These are phyloP conservation scores for Brachyhypopomus gauderio DNA, from an alignment of 2,113 vertebrate genomes.

Conservation along the genomic window DNA sequence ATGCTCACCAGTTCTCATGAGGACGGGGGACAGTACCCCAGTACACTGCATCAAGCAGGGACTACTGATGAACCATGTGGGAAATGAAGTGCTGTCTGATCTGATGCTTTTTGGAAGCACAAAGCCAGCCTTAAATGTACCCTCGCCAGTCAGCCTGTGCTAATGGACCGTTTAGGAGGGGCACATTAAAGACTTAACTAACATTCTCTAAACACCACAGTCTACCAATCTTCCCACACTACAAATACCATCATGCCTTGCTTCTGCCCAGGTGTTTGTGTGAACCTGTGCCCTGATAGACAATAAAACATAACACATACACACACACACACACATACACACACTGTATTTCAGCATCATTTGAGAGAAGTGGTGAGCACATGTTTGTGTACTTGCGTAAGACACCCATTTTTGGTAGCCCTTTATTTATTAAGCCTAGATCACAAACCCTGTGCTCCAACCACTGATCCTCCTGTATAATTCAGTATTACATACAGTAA, in stretches of 20 bases:
- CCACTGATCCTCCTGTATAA: slow-evolving; percentile 48
- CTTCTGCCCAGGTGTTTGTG: slow-evolving; percentile 49
- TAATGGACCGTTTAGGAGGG: slow-evolving; percentile 12
- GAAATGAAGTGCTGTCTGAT: slow-evolving; percentile 39
- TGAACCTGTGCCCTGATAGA: slow-evolving; percentile 35
- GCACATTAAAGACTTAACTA: slow-evolving; percentile 10
- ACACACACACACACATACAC: neutral
- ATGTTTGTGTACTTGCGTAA: slow-evolving; percentile 37
- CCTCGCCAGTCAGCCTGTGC: neutral
- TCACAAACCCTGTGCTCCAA: slow-evolving; percentile 47
- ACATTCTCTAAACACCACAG: slow-evolving; percentile 6
- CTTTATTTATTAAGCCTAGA: slow-evolving; percentile 48
- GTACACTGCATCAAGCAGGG: slow-evolving; percentile 14
- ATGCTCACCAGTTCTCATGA: neutral
- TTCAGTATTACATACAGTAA: slow-evolving; percentile 49
- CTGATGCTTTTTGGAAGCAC: slow-evolving; percentile 42
- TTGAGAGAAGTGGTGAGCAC: slow-evolving; percentile 33
- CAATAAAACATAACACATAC: slow-evolving; percentile 19
- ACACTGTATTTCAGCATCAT: slow-evolving; percentile 33
- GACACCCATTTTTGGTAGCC: slow-evolving; percentile 43
- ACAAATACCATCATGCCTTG: slow-evolving; percentile 49
- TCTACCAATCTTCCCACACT: slow-evolving; percentile 25
- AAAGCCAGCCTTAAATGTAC: slow-evolving; percentile 34
- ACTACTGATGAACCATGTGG: slow-evolving; percentile 25
- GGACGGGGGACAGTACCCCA: neutral